Evolutionary conservation across 1,140 invertebrate species (phyloP).

Genomic region (Neotoxoptera formosana): DNA sequence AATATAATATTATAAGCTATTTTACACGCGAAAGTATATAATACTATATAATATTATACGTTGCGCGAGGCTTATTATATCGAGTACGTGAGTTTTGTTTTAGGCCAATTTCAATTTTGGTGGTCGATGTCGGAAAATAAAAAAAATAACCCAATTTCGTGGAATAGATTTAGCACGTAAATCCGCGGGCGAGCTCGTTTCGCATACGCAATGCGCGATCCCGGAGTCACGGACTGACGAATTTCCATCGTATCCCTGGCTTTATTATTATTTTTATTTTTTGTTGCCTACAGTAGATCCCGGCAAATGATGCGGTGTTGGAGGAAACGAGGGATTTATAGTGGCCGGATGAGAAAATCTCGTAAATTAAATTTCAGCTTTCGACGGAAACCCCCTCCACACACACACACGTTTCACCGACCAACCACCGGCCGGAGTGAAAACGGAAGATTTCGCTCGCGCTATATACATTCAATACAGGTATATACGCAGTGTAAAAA

Average conservation of each 20-base stretch:
- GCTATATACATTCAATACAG: neutral
- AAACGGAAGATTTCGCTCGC: neutral
- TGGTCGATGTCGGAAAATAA: neutral
- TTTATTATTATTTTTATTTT: neutral
- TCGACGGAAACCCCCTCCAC: neutral
- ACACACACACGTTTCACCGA: neutral
- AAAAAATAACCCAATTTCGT: neutral
- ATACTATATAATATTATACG: no score
- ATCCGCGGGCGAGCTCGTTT: neutral
- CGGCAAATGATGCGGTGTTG: neutral
- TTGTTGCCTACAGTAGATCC: neutral
- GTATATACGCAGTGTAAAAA: neutral
- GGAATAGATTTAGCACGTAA: neutral
- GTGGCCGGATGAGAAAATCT: neutral
- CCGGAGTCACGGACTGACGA: neutral
- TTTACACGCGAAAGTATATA: no score
- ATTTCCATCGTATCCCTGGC: neutral
- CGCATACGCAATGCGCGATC: conserved; percentile 1
- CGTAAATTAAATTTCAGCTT: conserved; percentile 14
- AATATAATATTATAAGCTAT: neutral
- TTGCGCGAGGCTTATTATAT: neutral
- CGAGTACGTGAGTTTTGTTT: neutral
- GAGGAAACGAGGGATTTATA: neutral
- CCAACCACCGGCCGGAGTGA: neutral
- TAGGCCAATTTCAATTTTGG: neutral